phyloP scores from a whole-genome alignment of 2,888 invertebrate species.

The Bursaphelenchus okinawaensis region DNA sequence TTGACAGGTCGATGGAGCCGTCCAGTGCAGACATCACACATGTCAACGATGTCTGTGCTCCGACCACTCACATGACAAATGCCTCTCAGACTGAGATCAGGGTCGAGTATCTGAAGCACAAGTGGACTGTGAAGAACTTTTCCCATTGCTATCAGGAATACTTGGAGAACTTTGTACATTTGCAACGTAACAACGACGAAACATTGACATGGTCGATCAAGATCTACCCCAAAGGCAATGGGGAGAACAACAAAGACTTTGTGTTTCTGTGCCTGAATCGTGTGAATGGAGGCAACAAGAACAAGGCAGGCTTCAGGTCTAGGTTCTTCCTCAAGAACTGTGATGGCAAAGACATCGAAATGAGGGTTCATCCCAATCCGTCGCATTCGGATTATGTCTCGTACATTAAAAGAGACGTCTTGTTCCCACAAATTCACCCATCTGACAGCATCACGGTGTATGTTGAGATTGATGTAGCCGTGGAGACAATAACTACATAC shows the following conservation, averaged over 20 bases:
- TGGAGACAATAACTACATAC: conserved; percentile 57
- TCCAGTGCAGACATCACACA: conserved; percentile 17
- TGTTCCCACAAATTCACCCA: conserved; percentile 57
- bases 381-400: conserved; percentile 58
- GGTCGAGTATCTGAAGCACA: conserved; percentile 56
- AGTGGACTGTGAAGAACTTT: conserved; percentile 58
- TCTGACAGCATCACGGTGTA: conserved; percentile 56
- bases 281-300: conserved; percentile 34
- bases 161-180: conserved; percentile 56
- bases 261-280: conserved; percentile 57
- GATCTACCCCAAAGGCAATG: conserved; percentile 58
- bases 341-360: conserved; percentile 57
- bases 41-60: conserved; percentile 19
- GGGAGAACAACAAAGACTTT: conserved; percentile 58
- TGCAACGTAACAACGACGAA: conserved; percentile 45
- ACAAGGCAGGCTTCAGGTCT: conserved; percentile 47
- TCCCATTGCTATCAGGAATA: conserved; percentile 43
- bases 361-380: conserved; percentile 58
- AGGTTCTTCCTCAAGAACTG: conserved; percentile 53
- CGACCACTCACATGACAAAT: conserved; percentile 31
- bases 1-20: conserved; percentile 25
- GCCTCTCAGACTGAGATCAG: conserved; percentile 57
- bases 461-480: conserved; percentile 58
- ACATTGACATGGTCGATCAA: conserved; percentile 57
- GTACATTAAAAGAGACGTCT: conserved; percentile 57